A percentile compares a stretch with the other conserved stretches of the same genome.
phyloP scores from a whole-genome alignment of 2,797 vertebrate genomes.

The Sphaeramia orbicularis region DNA sequence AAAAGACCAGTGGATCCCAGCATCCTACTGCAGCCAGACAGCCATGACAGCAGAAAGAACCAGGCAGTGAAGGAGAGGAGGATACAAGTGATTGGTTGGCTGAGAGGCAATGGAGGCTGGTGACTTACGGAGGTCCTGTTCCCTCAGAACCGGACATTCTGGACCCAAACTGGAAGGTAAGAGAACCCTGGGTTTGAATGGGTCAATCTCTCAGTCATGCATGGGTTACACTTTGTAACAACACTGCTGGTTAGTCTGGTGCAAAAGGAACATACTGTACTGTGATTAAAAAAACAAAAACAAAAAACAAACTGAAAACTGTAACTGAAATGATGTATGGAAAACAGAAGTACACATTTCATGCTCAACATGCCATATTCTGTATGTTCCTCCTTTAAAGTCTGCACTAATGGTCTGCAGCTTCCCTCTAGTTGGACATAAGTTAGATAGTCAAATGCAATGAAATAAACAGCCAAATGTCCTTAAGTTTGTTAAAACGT shows the following conservation, averaged over 20 bases:
- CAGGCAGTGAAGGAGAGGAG: constrained; percentile 54
- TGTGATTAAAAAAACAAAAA: constrained; percentile 26
- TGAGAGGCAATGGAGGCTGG: constrained; percentile 78
- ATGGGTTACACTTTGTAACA: constrained; percentile 77
- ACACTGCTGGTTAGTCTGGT: constrained; percentile 83
- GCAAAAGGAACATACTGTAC: constrained; percentile 71
- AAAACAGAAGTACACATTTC: constrained; percentile 48
- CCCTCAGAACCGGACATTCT: constrained; percentile 98
- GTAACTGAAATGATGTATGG: constrained; percentile 50
- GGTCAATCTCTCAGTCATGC: constrained; percentile 79
- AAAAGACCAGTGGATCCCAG: constrained; percentile 76
- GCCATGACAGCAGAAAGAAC: constrained; percentile 77
- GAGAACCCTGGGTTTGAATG: constrained; percentile 89
- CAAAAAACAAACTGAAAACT: too few relatives aligned
- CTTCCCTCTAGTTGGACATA: neutral
- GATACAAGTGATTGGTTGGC: constrained; percentile 71
- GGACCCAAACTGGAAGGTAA: constrained; percentile 98
- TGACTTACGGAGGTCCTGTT: constrained; percentile 95
- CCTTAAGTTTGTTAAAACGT: neutral
- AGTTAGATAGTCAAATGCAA: constrained; percentile 12
- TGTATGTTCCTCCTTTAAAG: constrained; percentile 15
- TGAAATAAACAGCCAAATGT: constrained; percentile 27
- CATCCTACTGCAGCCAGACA: constrained; percentile 77
- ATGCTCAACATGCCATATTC: constrained; percentile 74
- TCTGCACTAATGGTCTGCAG: neutral